phyloP scores from a whole-genome alignment of 2,797 vertebrate genomes.

The Meriones psammophilus region DNA sequence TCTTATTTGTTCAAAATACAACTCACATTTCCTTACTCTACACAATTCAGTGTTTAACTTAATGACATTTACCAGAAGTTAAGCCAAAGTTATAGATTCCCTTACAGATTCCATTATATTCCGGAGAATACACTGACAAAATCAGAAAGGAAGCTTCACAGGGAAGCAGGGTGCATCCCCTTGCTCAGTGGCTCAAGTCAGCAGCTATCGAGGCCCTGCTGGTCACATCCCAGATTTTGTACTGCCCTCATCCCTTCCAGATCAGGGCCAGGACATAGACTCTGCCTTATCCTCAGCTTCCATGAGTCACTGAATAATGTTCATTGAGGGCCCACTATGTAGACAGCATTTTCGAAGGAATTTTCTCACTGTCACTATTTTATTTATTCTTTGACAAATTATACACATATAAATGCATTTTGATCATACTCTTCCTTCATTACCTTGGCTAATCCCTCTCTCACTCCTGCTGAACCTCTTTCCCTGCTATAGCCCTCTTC shows the following conservation, averaged over 20 bases:
- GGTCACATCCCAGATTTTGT: neutral
- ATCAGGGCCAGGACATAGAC: neutral
- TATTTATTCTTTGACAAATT: neutral
- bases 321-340: neutral
- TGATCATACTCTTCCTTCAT: neutral
- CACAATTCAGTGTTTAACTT: conserved; percentile 33
- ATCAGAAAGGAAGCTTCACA: conserved; percentile 47
- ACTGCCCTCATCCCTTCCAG: neutral
- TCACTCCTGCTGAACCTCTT: neutral
- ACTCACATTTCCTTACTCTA: conserved; percentile 54
- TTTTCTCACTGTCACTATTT: neutral
- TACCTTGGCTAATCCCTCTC: neutral
- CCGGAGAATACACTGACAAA: neutral
- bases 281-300: neutral
- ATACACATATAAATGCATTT: neutral
- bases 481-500: neutral
- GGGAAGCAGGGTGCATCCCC: neutral
- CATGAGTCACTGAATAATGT: neutral
- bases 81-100: conserved; percentile 2
- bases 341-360: neutral
- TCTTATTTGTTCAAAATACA: neutral
- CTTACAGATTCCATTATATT: neutral
- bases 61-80: conserved; percentile 47
- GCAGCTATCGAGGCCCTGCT: neutral
- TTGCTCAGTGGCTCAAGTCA: neutral